Base-by-base conservation (phyloP, 2,888 invertebrate genomes). In the Pachymerium ferrugineum region DNA sequence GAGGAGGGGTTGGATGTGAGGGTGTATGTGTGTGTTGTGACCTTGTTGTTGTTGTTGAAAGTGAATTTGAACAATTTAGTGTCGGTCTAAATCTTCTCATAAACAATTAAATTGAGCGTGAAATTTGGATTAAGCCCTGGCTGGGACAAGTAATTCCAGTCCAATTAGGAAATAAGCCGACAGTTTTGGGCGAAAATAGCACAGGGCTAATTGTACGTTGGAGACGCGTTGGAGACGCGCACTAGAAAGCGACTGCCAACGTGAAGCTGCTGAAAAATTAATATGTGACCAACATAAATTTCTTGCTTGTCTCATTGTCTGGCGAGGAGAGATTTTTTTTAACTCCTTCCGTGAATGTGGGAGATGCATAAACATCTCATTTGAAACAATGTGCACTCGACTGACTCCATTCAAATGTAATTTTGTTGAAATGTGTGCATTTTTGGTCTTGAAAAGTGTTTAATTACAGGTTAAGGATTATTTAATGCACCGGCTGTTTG, bases 401-500 rank as follows among this genome's bases (percentile, higher is more conserved):
- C 30, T 69, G 69, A 31, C 69, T 69, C 69, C 30, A 69, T 69
- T 69, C 69, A 19, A 33, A 30, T 16, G 69, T 33, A 31, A 69
- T 31, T 69, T 25, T 69, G 19, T 31, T 69, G 29, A n/a, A n/a
- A n/a, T n/a, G n/a, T n/a, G 14, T 69, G 31, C 30, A 12, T 69
- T 33, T 69, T 69, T 69, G 16, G n/a, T 68, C 67, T 12, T 33
- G 28, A 71, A 71, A 71, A 71, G 71, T 38, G 38, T 33, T 71
- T 71, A 71, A 71, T 71, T 71, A 71, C 71, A 71, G 71, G 71
- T 71, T 71, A 35, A 71, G 35, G 35, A 71, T 71, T 38, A 71
- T 71, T 69, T 33, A 69, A 69, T 33, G 30, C 62, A 62, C 62
- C 62, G 62, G 62, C 62, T 62, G 62, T 62, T 62, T n/a, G n/a